A percentile compares a stretch with the other conserved stretches of the same genome.
Conservation (phyloP, 2,797 vertebrate species). For the Rachycentron canadum region DNA sequence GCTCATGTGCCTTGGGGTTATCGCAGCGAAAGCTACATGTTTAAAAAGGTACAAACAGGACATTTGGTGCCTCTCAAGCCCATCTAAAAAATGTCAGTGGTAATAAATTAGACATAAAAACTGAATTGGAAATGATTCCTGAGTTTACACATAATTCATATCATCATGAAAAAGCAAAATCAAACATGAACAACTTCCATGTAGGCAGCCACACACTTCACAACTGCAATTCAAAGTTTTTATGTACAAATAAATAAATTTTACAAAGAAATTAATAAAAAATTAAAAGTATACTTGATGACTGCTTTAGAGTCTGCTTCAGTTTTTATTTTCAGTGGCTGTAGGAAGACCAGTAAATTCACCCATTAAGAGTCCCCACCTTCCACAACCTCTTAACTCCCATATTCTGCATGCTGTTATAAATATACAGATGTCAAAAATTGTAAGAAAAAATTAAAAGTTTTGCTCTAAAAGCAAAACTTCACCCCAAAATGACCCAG, state of each 20-base stretch:
- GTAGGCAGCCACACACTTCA: not conserved
- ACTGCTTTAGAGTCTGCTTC: not conserved
- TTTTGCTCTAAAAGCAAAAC: constrained; percentile 15
- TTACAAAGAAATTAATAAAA: not conserved
- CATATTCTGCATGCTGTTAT: not conserved
- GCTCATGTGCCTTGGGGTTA: not conserved
- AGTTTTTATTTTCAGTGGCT: not conserved
- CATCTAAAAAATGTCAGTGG: constrained; percentile 11
- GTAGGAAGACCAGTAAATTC: not conserved
- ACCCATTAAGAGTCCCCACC: not conserved
- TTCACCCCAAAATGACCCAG: constrained; percentile 17
- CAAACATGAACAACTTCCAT: constrained; percentile 31
- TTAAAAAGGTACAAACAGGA: constrained; percentile 2
- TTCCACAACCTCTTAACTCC: not conserved
- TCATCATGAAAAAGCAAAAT: not conserved
- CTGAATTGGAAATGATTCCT: not conserved
- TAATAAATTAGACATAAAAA: constrained; percentile 32
- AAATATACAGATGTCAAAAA: constrained; percentile 11
- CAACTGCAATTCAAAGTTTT: not conserved
- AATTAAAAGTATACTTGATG: not conserved
- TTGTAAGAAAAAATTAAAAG: not conserved
- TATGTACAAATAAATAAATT: not conserved
- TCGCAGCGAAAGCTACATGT: not conserved
- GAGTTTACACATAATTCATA: constrained; percentile 21
- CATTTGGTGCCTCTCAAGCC: not conserved